Evolutionary conservation across 2,797 vertebrate species (phyloP), one percentile per base, ranked within the genome.

Genomic region (Parauchenoglanis punctatus): DNA sequence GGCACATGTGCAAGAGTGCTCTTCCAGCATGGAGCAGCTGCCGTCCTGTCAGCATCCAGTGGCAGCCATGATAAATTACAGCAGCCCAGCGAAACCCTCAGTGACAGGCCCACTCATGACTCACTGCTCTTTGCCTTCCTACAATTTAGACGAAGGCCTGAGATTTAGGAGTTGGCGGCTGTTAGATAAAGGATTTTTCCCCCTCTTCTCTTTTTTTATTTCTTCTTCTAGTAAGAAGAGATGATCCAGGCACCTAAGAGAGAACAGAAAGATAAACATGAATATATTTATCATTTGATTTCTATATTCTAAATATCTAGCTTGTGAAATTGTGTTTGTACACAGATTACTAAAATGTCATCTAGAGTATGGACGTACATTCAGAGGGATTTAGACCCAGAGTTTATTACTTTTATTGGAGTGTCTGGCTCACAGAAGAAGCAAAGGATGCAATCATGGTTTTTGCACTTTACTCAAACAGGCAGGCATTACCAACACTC

Each of bases 41-140:
- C 46, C 78, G n/a, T 82, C 81, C 78, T 91, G 91, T 91, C 90
- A 92, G 68, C 86, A 84, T 81, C 85, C 86, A 84, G 70, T 81
- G 87, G 86, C 89, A 89, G 85, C 84, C 81, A 78, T 90, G 89
- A 92, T 89, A 67, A 91, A 92, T 92, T 88, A 88, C 87, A 86
- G 59, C 85, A 81, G 65, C 87, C 65, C 65, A 78, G 77, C 18
- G 15, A 85, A 90, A 82, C 78, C 84, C 88, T 89, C 83, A 87
- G 90, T 90, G 91, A 91, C 87, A 90, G 86, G 59, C 65, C 83
- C 85, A 80, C 87, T 84, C 85, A 81, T 91, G 91, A 91, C 88
- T 92, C 91, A 87, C 86, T 87, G 81, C 73, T 28, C 88, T 90
- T 87, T 90, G 77, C 89, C 88, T 89, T 86, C 86, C 81, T 58